These are phyloP conservation scores for Lucilia cuprina DNA, from an alignment of 1,140 invertebrate genomes.

Conservation along the genomic window DNA sequence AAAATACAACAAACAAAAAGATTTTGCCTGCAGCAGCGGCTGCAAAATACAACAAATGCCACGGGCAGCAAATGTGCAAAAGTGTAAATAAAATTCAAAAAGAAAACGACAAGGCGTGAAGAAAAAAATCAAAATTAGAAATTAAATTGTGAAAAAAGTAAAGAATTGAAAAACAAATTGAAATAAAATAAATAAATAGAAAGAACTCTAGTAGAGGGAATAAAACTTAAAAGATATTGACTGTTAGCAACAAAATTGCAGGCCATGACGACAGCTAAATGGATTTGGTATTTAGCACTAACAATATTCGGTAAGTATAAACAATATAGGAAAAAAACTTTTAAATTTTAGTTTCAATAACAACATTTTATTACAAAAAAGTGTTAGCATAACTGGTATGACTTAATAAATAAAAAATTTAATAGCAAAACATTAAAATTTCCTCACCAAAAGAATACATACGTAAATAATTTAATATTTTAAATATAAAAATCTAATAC, in stretches of 20 bases:
- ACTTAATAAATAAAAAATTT: slow-evolving; percentile 35
- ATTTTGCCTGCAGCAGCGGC: neutral
- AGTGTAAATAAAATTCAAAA: neutral
- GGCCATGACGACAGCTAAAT: slow-evolving; percentile 58
- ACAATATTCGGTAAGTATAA: slow-evolving; percentile 51
- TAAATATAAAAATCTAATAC: slow-evolving; percentile 37
- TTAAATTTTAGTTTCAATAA: neutral
- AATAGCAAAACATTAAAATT: no score
- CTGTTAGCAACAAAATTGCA: slow-evolving; percentile 42
- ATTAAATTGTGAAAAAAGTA: slow-evolving; percentile 6
- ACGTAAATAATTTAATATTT: no score
- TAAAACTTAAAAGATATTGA: neutral
- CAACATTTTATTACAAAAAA: neutral
- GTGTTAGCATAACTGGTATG: no score
- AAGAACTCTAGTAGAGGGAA: neutral
- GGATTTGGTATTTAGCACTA: slow-evolving; percentile 52
- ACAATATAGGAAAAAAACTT: neutral
- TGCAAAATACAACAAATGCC: neutral
- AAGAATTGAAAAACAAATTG: slow-evolving; percentile 4
- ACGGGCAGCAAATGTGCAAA: neutral
- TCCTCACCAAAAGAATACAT: no score
- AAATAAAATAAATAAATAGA: slow-evolving; percentile 18
- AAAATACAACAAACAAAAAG: neutral
- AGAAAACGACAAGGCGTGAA: slow-evolving; percentile 2
- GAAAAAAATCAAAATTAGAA: slow-evolving; percentile 1